Conservation (phyloP, 2,113 vertebrate species). For the Festucalex cinctus region DNA sequence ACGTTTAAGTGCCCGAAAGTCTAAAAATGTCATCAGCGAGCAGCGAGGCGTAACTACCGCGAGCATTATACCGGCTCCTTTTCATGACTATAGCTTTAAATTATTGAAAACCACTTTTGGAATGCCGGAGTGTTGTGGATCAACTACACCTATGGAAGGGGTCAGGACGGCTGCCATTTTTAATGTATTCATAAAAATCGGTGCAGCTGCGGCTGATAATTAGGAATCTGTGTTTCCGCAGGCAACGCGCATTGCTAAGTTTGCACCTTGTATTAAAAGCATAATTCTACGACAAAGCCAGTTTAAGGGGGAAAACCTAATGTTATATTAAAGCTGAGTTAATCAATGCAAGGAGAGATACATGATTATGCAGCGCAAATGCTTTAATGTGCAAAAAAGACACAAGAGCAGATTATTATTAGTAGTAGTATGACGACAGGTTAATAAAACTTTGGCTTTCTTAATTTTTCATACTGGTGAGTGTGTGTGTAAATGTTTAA, state of each 20-base stretch:
- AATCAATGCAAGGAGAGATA: constrained; percentile 69
- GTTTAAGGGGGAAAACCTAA: constrained; percentile 55
- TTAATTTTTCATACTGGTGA: constrained; percentile 76
- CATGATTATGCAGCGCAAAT: constrained; percentile 70
- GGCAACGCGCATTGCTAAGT: constrained; percentile 53
- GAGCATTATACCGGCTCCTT: constrained; percentile 36
- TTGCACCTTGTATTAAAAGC: constrained; percentile 69
- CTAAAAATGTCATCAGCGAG: constrained; percentile 23
- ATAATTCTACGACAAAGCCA: constrained; percentile 70
- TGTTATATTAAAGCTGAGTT: constrained; percentile 74
- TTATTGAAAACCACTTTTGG: constrained; percentile 68
- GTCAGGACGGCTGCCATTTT: constrained; percentile 35
- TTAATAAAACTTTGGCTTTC: constrained; percentile 74
- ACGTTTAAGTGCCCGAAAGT: constrained; percentile 26
- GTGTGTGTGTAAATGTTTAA: constrained; percentile 78
- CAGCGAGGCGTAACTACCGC: constrained; percentile 32
- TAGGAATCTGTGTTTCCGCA: constrained; percentile 66
- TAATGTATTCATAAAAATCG: constrained; percentile 60
- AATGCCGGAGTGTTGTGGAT: constrained; percentile 57
- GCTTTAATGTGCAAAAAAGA: constrained; percentile 70
- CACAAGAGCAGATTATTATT: constrained; percentile 47
- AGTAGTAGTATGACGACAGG: constrained; percentile 76
- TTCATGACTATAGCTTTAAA: constrained; percentile 56
- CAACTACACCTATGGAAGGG: constrained; percentile 56
- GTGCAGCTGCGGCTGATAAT: constrained; percentile 54